Base-by-base conservation (phyloP, 2,113 vertebrate genomes). In the Melanerpes formicivorus region DNA sequence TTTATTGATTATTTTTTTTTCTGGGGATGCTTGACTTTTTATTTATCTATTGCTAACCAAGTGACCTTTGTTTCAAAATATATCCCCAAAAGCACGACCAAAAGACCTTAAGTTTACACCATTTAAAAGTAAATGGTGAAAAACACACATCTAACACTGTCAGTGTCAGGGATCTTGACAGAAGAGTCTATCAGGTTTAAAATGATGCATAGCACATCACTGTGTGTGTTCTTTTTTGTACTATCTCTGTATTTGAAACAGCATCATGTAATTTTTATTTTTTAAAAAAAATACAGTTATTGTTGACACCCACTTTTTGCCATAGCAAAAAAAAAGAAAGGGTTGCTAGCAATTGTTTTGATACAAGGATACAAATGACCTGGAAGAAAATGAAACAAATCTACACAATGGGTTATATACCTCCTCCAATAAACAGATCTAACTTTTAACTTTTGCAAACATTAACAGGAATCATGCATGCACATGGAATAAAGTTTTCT, bases 1-100 rank as follows among this genome's bases (percentile, higher is more conserved):
- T 95, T 73, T 96, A 98, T 98, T 97, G 98, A 98, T 98, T 97
- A 97, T 29, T 97, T 97, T 29, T 97, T 97, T 44, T 97, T 77
- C 91, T 90, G 93, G 73, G 95, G 93, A 95, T 96, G 94, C 97
- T 95, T 98, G 97, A 97, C 97, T 98, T 98, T 98, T 97, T 98
- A 98, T 98, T 98, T 98, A 98, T 98, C 93, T 97, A 64, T 97
- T 90, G 93, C 96, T 97, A 93, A 97, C 93, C 96, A 95, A 96
- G 95, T 97, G 97, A 97, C 97, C 95, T 97, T 97, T 97, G 95
- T 95, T 97, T 97, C 81, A 78, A 65, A 93, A 96, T 93, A 91
- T 46, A 64, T 17, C 50, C 66, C 13, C 23, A 40, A 60, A 74
- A 74, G 26, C 58, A 84, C 88, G 93, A 11, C 48, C 25, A 58